Conservation (phyloP, 1,140 invertebrate species). For the Drosophila saltans region DNA sequence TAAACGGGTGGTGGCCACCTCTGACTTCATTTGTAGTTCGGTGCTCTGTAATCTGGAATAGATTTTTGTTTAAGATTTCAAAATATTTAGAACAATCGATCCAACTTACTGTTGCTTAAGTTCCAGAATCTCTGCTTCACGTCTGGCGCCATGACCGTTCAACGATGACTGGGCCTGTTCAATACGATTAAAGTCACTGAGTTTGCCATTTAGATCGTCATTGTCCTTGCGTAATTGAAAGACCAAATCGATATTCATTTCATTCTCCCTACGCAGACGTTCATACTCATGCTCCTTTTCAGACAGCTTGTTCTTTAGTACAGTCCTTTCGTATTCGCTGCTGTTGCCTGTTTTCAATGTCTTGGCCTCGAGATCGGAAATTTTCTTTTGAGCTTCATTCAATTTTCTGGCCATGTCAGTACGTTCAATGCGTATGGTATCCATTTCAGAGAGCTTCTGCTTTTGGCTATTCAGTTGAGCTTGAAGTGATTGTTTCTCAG, state of each 20-base stretch:
- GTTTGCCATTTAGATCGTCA: conserved; percentile 91
- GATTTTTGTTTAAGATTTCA: neutral
- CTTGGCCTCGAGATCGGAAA: conserved; percentile 82
- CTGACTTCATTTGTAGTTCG: conserved; percentile 92
- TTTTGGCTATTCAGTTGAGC: conserved; percentile 68
- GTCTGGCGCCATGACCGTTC: conserved; percentile 88
- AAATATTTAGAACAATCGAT: neutral
- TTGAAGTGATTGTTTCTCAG: conserved; percentile 89
- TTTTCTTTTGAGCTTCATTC: conserved; percentile 86
- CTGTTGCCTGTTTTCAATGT: conserved; percentile 82
- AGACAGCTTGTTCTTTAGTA: conserved; percentile 88
- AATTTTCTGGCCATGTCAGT: conserved; percentile 86
- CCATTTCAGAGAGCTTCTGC: conserved; percentile 69
- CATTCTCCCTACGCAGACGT: conserved; percentile 88
- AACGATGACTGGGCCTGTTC: conserved; percentile 91
- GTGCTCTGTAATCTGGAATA: conserved; percentile 87
- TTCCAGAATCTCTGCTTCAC: conserved; percentile 90
- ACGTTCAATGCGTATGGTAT: conserved; percentile 70
- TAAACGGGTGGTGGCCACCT: conserved; percentile 93
- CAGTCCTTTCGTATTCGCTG: conserved; percentile 87
- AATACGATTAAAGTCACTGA: conserved; percentile 94
- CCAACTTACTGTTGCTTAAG: conserved; percentile 86
- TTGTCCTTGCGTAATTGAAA: conserved; percentile 88
- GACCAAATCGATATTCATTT: conserved; percentile 88
- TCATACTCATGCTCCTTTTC: conserved; percentile 91